Conservation (phyloP, 2,113 vertebrate species). For the Xiphophorus hellerii region DNA sequence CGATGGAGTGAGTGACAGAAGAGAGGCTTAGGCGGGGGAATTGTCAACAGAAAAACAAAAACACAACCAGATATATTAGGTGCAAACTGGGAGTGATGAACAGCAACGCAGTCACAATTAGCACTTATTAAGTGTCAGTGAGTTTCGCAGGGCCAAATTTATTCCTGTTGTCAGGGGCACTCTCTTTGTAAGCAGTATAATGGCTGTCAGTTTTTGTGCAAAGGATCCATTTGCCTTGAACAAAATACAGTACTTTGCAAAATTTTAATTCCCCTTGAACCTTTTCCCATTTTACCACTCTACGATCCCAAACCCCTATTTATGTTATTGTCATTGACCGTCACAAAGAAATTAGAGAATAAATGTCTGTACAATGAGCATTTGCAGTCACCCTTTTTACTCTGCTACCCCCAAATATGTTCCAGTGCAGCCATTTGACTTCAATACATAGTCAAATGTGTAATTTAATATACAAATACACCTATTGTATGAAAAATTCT, state of each 20-base stretch:
- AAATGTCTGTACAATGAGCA: not conserved
- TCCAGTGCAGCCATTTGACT: not conserved
- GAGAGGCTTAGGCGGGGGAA: not conserved
- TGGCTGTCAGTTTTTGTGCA: not conserved
- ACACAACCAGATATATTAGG: slow-evolving; percentile 10
- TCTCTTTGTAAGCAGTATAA: not conserved
- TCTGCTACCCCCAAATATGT: not conserved
- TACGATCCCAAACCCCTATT: not conserved
- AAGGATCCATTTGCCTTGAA: not conserved
- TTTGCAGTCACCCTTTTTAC: not conserved
- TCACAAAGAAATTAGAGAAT: not conserved
- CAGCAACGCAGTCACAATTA: slow-evolving; percentile 21
- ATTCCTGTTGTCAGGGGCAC: slow-evolving; percentile 36
- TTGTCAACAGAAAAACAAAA: not conserved
- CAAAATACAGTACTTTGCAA: not conserved
- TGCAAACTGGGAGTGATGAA: slow-evolving; percentile 21
- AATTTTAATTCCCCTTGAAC: not conserved
- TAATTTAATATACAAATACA: too few relatives aligned
- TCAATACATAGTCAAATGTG: not conserved
- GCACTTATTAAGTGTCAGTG: slow-evolving; percentile 50
- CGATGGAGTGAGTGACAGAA: slow-evolving; percentile 29
- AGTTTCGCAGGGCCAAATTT: slow-evolving; percentile 41
- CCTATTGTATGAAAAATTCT: too few relatives aligned
- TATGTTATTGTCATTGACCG: not conserved
- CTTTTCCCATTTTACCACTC: not conserved